Evolutionary conservation across 2,797 vertebrate genomes (phyloP).

Genomic region (Triplophysa bombifrons): DNA sequence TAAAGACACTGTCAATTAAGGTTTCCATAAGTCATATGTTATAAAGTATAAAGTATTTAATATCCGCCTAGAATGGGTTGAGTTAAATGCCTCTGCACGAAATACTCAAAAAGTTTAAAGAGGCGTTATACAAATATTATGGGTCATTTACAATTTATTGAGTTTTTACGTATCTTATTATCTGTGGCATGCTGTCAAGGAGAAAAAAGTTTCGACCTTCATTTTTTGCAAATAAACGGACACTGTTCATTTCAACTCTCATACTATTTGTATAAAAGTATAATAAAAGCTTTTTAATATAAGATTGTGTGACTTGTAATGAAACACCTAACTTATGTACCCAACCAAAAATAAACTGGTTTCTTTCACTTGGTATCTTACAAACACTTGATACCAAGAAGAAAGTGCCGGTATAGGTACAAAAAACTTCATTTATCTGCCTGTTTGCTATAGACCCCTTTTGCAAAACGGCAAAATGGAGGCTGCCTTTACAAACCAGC

Average conservation of each 20-base stretch:
- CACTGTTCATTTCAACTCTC: background rate
- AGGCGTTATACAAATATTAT: background rate
- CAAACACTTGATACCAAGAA: background rate
- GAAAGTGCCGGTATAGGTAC: no score
- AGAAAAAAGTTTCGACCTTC: background rate
- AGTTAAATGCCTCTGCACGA: background rate
- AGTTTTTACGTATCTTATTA: background rate
- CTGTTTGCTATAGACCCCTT: background rate
- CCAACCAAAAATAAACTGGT: background rate
- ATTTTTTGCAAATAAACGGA: background rate
- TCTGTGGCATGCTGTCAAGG: background rate
- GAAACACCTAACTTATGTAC: background rate
- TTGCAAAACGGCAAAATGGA: no score
- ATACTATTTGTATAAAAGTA: background rate
- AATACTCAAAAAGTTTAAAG: background rate
- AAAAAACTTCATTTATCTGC: background rate
- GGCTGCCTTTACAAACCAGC: no score
- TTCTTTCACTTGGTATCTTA: background rate
- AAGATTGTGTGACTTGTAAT: background rate
- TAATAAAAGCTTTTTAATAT: background rate
- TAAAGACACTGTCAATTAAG: background rate
- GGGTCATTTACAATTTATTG: background rate
- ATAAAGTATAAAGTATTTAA: background rate
- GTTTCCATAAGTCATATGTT: background rate
- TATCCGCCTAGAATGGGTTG: background rate